Conservation (phyloP, 1,140 invertebrate genomes). For the Pomacea maculata region DNA sequence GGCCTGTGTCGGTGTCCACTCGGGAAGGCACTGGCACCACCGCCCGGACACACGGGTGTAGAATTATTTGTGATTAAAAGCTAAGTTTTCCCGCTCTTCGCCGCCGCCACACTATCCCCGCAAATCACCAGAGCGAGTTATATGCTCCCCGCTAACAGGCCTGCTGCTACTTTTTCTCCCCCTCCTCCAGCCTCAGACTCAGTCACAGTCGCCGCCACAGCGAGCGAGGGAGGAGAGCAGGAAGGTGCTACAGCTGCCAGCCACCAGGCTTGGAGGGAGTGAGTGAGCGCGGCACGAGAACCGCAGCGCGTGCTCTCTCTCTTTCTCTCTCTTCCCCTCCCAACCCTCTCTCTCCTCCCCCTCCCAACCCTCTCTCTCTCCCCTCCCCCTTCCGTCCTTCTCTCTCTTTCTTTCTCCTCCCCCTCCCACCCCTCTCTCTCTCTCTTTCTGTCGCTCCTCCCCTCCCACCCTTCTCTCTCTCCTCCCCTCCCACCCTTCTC, state of each 20-base stretch:
- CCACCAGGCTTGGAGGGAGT: neutral
- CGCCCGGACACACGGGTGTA: no score
- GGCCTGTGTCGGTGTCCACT: no score
- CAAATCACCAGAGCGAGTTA: neutral
- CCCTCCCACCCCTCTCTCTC: no score
- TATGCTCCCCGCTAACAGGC: neutral
- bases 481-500: neutral
- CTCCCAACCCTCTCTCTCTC: no score
- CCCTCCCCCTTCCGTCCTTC: no score
- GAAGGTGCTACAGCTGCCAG: neutral
- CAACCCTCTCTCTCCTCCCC: no score
- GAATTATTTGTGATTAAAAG: neutral
- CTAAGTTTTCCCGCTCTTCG: no score
- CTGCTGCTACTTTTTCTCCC: constrained; percentile 1
- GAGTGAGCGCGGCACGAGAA: neutral
- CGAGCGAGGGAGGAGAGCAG: neutral
- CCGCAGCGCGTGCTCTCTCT: constrained; percentile 1
- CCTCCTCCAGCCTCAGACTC: neutral
- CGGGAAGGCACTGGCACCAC: no score
- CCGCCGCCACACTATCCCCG: neutral
- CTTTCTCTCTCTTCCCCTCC: neutral
- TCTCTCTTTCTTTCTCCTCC: no score
- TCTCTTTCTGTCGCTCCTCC: no score
- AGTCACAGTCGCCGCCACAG: neutral
- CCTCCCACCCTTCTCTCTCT: neutral